Evolutionary conservation across 2,888 invertebrate genomes (phyloP).

Genomic region (Andrena trimmerana): DNA sequence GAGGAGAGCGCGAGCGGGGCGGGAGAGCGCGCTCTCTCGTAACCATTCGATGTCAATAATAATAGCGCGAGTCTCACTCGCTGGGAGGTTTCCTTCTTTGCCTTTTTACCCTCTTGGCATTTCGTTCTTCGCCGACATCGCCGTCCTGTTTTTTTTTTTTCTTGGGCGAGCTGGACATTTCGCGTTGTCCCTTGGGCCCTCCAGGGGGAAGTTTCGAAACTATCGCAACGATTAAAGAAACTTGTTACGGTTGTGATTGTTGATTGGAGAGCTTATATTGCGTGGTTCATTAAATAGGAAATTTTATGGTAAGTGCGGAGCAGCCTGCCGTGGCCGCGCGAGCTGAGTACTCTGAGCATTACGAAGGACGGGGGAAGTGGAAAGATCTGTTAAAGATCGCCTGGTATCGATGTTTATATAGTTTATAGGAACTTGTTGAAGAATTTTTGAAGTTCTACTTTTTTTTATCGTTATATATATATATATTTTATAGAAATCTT

Average conservation of each 20-base stretch:
- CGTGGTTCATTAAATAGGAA: not conserved
- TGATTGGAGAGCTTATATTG: not conserved
- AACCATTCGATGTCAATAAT: constrained; percentile 70
- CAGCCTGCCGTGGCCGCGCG: not conserved
- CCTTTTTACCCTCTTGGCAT: constrained; percentile 22
- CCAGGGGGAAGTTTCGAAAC: not conserved
- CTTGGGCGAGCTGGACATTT: not conserved
- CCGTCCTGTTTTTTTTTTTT: constrained; percentile 3
- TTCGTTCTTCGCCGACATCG: not conserved
- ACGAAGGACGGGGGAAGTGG: not conserved
- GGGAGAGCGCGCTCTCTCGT: constrained; percentile 63
- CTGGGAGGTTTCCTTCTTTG: constrained; percentile 59
- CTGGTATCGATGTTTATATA: not conserved
- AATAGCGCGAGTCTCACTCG: constrained; percentile 65
- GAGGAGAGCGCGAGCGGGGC: constrained; percentile 60
- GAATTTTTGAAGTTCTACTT: not conserved
- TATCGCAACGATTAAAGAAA: not conserved
- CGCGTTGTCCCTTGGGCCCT: not conserved
- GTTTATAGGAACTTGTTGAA: constrained; percentile 2
- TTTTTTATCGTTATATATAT: not conserved
- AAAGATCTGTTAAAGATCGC: constrained; percentile 2
- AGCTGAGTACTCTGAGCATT: not conserved
- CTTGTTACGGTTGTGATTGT: not conserved
- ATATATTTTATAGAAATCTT: too few relatives aligned
- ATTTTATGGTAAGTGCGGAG: constrained; percentile 8